phyloP scores from a whole-genome alignment of 2,797 vertebrate genomes.

The Podarcis lilfordi region DNA sequence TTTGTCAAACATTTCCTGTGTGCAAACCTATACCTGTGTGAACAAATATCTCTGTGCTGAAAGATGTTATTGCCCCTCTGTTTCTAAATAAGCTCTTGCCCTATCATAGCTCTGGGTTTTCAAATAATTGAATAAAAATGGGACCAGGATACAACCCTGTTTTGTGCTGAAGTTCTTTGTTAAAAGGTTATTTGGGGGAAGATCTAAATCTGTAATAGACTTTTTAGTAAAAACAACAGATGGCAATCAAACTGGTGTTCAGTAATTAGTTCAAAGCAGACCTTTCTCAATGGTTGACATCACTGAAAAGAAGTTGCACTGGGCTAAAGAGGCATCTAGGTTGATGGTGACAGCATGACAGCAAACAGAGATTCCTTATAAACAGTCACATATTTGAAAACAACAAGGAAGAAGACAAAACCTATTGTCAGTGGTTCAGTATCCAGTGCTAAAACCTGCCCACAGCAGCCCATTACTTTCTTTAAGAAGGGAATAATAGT shows the following conservation, averaged over 20 bases:
- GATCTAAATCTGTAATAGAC: background rate
- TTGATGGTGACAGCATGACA: background rate
- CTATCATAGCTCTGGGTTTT: background rate
- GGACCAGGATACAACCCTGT: background rate
- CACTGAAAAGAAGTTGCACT: too few relatives aligned
- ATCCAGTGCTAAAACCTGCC: background rate
- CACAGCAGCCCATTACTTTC: background rate
- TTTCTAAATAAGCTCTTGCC: background rate
- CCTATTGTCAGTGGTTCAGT: background rate
- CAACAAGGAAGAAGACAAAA: background rate
- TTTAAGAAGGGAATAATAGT: background rate
- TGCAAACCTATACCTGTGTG: too few relatives aligned
- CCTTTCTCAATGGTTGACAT: background rate
- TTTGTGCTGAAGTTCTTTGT: background rate
- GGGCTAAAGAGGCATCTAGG: background rate
- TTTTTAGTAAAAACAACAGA: background rate
- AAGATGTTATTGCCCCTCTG: background rate
- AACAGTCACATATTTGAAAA: background rate
- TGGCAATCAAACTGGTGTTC: background rate
- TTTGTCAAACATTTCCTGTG: too few relatives aligned
- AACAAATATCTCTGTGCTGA: background rate
- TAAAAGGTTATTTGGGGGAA: background rate
- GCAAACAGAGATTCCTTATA: background rate
- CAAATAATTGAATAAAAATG: background rate
- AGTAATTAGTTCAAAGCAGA: background rate